These are phyloP conservation scores for Xylophagus ater DNA, from an alignment of 2,888 invertebrate genomes.

Conservation along the genomic window DNA sequence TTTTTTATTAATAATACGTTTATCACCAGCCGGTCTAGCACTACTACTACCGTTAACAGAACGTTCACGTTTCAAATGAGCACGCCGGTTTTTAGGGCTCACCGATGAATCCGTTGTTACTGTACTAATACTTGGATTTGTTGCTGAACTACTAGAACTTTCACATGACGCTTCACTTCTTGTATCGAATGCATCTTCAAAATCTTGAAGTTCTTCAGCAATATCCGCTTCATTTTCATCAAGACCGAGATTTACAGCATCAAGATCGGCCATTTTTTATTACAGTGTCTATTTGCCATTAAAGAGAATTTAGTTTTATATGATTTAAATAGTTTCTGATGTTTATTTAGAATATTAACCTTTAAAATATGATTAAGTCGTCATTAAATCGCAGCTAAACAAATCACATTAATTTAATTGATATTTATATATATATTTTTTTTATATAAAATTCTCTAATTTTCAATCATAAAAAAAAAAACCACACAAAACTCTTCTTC, in stretches of 20 bases:
- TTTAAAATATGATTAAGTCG: no score
- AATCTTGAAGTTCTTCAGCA: slow-evolving; percentile 69
- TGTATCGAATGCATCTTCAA: slow-evolving; percentile 58
- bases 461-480: no score
- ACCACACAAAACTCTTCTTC: no score
- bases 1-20: slow-evolving; percentile 5
- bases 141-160: slow-evolving; percentile 59
- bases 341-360: no score
- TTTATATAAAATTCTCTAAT: no score
- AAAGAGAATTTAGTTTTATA: no score
- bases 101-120: slow-evolving; percentile 59
- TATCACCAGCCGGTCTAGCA: not conserved
- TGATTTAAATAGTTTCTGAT: no score
- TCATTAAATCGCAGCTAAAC: no score
- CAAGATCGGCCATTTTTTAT: slow-evolving; percentile 38
- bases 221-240: slow-evolving; percentile 61
- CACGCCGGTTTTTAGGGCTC: slow-evolving; percentile 43
- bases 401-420: no score
- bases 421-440: no score
- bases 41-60: slow-evolving; percentile 17
- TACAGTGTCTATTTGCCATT: no score
- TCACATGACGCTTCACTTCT: slow-evolving; percentile 77
- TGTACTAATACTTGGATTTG: slow-evolving; percentile 66
- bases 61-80: slow-evolving; percentile 46
- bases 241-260: slow-evolving; percentile 54